These are phyloP conservation scores for Epicampocera succincta DNA, from an alignment of 2,888 invertebrate species.

Conservation along the genomic window DNA sequence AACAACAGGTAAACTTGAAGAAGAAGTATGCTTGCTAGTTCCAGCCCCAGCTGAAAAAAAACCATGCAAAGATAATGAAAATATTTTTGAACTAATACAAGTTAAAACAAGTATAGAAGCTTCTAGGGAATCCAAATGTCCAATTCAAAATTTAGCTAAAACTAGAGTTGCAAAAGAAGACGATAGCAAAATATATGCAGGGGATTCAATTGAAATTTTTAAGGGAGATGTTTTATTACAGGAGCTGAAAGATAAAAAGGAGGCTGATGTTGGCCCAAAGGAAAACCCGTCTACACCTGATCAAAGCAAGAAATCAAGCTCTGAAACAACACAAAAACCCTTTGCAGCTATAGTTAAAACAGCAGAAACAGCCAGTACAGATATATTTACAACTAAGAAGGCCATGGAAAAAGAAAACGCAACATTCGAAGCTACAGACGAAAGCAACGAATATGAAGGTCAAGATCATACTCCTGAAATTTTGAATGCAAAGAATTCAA, in stretches of 20 bases:
- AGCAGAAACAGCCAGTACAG: neutral
- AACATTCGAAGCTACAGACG: neutral
- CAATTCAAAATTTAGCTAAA: neutral
- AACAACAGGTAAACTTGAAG: neutral
- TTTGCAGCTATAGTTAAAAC: neutral
- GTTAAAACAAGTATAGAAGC: neutral
- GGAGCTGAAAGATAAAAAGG: neutral
- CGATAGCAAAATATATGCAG: neutral
- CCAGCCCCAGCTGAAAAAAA: neutral
- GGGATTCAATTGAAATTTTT: neutral
- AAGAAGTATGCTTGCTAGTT: neutral
- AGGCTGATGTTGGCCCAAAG: neutral
- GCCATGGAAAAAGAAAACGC: neutral
- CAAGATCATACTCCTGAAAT: neutral
- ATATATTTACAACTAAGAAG: neutral
- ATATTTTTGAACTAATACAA: neutral
- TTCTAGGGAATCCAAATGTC: neutral
- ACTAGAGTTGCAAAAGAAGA: neutral
- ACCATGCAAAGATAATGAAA: neutral
- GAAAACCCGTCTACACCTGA: neutral
- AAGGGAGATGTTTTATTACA: neutral
- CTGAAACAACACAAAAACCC: neutral
- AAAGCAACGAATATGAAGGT: too few species aligned
- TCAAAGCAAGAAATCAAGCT: neutral
- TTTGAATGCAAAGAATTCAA: too few species aligned